These are phyloP conservation scores for Xanthorhoe designata DNA, from an alignment of 2,888 invertebrate species.

Conservation along the genomic window DNA sequence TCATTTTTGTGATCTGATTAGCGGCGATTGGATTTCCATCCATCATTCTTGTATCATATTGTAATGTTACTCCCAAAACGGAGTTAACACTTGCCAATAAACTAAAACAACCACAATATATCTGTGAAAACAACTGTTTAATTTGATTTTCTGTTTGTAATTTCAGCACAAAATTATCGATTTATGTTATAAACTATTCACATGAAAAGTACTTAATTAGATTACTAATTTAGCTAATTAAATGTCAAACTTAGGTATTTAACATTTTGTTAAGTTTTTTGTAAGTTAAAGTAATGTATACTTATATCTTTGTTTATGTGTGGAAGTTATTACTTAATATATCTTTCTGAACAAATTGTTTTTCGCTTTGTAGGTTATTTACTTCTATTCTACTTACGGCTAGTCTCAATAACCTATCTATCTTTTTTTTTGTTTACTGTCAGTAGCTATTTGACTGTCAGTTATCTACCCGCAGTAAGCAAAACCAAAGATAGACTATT, in stretches of 20 bases:
- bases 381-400: no score
- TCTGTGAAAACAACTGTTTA: not conserved
- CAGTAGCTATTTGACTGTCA: no score
- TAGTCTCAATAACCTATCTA: no score
- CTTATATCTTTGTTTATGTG: constrained; percentile 34
- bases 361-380: constrained; percentile 35
- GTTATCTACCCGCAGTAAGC: no score
- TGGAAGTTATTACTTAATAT: constrained; percentile 62
- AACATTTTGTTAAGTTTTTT: constrained; percentile 45
- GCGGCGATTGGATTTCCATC: no score
- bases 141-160: not conserved
- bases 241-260: constrained; percentile 31
- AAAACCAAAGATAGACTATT: no score
- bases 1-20: no score
- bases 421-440: no score
- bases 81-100: not conserved
- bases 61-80: not conserved
- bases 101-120: no score
- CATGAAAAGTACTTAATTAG: constrained; percentile 67
- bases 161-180: constrained; percentile 6
- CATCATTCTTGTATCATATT: no score
- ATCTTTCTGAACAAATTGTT: constrained; percentile 45
- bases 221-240: constrained; percentile 46
- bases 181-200: constrained; percentile 10
- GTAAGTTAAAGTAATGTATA: constrained; percentile 47